These are phyloP conservation scores for Takifugu bimaculatus DNA, from an alignment of 2,113 vertebrate species.

Conservation along the genomic window DNA sequence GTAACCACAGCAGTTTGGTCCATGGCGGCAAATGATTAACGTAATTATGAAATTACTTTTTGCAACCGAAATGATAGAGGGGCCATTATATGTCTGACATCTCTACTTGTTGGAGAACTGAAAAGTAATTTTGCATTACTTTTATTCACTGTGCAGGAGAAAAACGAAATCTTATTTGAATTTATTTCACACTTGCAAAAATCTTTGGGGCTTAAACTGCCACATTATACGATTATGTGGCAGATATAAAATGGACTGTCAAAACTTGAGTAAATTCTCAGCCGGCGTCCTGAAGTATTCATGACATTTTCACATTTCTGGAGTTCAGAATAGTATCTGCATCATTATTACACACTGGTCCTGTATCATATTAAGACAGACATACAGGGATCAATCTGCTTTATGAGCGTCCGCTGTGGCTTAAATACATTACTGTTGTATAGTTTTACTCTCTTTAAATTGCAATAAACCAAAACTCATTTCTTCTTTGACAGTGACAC, in stretches of 20 bases:
- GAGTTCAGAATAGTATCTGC: too few species aligned
- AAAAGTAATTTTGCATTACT: neutral
- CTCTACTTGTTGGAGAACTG: conserved; percentile 11
- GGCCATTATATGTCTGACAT: conserved; percentile 30
- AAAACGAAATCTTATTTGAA: too few species aligned
- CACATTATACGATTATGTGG: neutral
- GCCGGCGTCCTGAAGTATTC: neutral
- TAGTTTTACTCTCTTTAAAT: neutral
- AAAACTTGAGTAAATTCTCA: neutral
- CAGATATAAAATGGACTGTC: neutral
- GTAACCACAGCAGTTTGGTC: conserved; percentile 53
- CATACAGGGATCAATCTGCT: conserved; percentile 8
- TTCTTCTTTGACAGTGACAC: conserved; percentile 13
- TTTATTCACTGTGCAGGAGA: neutral
- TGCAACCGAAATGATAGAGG: conserved; percentile 25
- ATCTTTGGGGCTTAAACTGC: conserved; percentile 11
- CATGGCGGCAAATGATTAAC: conserved; percentile 45
- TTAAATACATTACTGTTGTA: conserved; percentile 1
- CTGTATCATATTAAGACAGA: neutral
- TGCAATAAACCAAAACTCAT: conserved; percentile 1
- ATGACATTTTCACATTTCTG: too few species aligned
- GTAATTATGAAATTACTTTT: conserved; percentile 67
- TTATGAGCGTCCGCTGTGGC: neutral
- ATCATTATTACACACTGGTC: neutral
- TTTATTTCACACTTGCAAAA: too few species aligned